These are phyloP conservation scores for Brachionus manjavacas DNA, from an alignment of 1,140 invertebrate species.

Conservation along the genomic window DNA sequence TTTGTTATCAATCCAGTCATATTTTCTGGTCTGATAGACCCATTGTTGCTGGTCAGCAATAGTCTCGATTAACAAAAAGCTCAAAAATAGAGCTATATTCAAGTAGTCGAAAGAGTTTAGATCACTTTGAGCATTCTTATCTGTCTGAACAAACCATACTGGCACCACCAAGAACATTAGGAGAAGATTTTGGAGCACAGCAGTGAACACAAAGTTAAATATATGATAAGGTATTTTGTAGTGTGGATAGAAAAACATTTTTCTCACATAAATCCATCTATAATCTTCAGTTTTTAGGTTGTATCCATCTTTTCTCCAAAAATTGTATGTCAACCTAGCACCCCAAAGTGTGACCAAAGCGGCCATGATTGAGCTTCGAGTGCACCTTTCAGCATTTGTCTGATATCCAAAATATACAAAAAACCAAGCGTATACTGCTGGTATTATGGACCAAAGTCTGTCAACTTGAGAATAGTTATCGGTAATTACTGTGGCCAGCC, in stretches of 20 bases:
- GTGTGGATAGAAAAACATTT: conserved; percentile 36
- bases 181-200: conserved; percentile 26
- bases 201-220: conserved; percentile 32
- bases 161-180: conserved; percentile 16
- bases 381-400: not conserved
- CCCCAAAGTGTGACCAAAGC: not conserved
- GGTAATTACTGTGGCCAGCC: not conserved
- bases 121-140: not conserved
- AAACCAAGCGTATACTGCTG: conserved; percentile 17
- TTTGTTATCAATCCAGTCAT: not conserved
- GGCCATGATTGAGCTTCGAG: not conserved
- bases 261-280: conserved; percentile 25
- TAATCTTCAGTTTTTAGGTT: conserved; percentile 16
- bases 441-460: conserved; percentile 34
- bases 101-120: not conserved
- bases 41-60: conserved; percentile 40
- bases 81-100: not conserved
- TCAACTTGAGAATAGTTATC: conserved; percentile 40
- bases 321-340: conserved; percentile 18
- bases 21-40: conserved; percentile 19
- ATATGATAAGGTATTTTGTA: conserved; percentile 20
- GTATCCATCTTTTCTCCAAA: conserved; percentile 35
- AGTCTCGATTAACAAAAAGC: not conserved
- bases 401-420: not conserved
- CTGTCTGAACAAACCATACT: conserved; percentile 10